phyloP scores from a whole-genome alignment of 2,888 invertebrate genomes.

The Gibbula magus region DNA sequence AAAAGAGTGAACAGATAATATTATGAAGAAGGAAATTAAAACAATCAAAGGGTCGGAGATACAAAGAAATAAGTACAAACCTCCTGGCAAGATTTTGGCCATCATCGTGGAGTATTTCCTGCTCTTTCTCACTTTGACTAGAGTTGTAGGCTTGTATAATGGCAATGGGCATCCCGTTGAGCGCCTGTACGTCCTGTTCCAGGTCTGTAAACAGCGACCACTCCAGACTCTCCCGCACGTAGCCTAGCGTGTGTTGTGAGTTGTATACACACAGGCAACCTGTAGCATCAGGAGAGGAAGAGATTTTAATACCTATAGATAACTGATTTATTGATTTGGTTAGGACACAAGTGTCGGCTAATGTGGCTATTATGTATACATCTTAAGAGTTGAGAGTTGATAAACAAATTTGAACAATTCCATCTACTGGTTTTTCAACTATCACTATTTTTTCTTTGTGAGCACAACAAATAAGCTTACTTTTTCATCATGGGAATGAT shows the following conservation, averaged over 20 bases:
- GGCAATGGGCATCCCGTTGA: constrained; percentile 90
- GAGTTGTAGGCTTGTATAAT: constrained; percentile 92
- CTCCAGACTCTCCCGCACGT: constrained; percentile 91
- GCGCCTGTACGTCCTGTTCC: constrained; percentile 90
- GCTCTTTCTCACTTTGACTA: constrained; percentile 87
- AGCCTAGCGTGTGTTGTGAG: constrained; percentile 93
- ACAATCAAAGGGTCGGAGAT: no score
- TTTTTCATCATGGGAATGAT: no score
- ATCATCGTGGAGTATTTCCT: constrained; percentile 89
- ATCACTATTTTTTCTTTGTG: no score
- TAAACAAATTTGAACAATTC: no score
- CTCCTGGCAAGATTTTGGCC: constrained; percentile 92
- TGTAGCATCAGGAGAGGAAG: constrained; percentile 50
- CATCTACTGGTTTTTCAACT: no score
- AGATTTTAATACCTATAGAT: neutral
- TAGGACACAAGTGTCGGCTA: no score
- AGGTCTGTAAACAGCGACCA: constrained; percentile 92
- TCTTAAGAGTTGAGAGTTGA: no score
- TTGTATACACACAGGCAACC: constrained; percentile 82
- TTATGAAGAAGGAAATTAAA: no score
- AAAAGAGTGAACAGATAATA: no score
- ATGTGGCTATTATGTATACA: no score
- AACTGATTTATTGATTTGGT: no score
- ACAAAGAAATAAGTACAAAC: constrained; percentile 75
- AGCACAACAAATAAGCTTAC: no score